These are phyloP conservation scores for Latheticus oryzae DNA, from an alignment of 2,888 invertebrate genomes.

Conservation along the genomic window DNA sequence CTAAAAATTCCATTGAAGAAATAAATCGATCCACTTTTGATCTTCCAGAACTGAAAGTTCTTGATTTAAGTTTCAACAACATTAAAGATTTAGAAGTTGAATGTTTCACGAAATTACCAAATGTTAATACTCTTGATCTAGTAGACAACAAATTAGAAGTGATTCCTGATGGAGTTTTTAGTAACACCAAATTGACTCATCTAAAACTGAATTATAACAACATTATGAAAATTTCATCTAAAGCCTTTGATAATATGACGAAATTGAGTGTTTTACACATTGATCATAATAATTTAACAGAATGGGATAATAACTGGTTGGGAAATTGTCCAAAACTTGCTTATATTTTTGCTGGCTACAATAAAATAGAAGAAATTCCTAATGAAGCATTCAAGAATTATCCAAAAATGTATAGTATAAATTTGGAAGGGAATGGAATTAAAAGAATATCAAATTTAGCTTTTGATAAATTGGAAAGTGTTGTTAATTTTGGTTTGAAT, in stretches of 20 bases:
- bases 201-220: slow-evolving; percentile 41
- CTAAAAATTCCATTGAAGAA: neutral
- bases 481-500: slow-evolving; percentile 32
- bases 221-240: slow-evolving; percentile 35
- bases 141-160: neutral
- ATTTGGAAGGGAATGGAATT: slow-evolving; percentile 36
- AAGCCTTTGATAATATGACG: slow-evolving; percentile 41
- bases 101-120: slow-evolving; percentile 7
- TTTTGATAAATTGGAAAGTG: slow-evolving; percentile 29
- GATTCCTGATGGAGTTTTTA: slow-evolving; percentile 38
- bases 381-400: slow-evolving; percentile 41
- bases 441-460: slow-evolving; percentile 21
- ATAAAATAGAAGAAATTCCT: slow-evolving; percentile 39
- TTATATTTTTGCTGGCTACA: slow-evolving; percentile 33
- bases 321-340: slow-evolving; percentile 27
- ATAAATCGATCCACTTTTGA: slow-evolving; percentile 1
- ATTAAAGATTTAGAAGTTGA: neutral
- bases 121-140: slow-evolving; percentile 1
- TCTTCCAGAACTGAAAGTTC: neutral
- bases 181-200: slow-evolving; percentile 19
- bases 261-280: slow-evolving; percentile 25
- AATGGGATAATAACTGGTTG: slow-evolving; percentile 40
- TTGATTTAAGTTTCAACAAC: slow-evolving; percentile 8
- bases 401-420: slow-evolving; percentile 27
- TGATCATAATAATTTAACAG: slow-evolving; percentile 40